Evolutionary conservation across 2,113 vertebrate species (phyloP).

Genomic region (Plestiodon gilberti): DNA sequence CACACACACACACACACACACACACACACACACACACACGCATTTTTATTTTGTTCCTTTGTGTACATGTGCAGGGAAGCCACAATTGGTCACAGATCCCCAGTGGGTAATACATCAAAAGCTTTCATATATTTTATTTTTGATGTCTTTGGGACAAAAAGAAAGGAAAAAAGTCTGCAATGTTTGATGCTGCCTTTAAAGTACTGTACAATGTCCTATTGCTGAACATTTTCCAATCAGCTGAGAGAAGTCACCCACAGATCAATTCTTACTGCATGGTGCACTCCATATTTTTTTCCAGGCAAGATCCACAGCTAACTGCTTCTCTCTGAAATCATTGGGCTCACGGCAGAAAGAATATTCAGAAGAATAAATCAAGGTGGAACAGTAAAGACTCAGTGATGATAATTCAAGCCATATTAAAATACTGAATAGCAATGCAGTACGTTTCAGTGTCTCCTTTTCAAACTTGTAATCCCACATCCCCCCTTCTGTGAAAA

Average conservation of each 20-base stretch:
- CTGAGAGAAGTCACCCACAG: not conserved
- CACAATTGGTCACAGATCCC: too few species aligned
- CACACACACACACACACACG: too few species aligned
- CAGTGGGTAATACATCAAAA: too few species aligned
- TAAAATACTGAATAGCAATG: conserved; percentile 3
- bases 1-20: too few species aligned
- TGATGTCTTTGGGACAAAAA: not conserved
- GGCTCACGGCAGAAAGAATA: conserved; percentile 24
- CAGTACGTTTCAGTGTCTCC: not conserved
- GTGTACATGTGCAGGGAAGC: not conserved
- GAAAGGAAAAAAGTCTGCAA: too few species aligned
- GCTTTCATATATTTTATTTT: not conserved
- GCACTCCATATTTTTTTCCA: not conserved
- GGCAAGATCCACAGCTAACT: not conserved
- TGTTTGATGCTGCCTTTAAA: not conserved
- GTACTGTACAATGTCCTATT: not conserved
- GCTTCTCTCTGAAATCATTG: not conserved
- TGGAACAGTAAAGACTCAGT: not conserved
- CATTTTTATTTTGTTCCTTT: too few species aligned
- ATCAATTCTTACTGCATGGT: conserved; percentile 20
- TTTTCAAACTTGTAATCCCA: conserved; percentile 17
- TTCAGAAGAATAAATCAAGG: conserved; percentile 21
- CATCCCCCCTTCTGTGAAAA: conserved; percentile 6
- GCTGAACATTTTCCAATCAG: conserved; percentile 4
- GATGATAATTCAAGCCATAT: conserved; percentile 14